Conservation (phyloP, 2,113 vertebrate genomes). For the Protomyctophum bolini region DNA sequence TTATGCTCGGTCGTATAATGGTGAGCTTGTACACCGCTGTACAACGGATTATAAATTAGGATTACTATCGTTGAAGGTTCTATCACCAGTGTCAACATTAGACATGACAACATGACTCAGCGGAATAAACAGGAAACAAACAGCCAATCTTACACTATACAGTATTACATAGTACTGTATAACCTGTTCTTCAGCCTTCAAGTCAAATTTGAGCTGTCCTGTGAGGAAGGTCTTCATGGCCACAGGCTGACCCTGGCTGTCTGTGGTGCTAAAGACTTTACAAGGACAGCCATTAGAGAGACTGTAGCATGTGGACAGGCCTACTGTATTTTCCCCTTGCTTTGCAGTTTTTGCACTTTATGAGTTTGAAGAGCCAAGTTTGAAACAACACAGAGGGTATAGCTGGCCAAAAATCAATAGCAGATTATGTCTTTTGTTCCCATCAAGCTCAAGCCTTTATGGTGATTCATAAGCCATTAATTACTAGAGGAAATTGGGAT, state of each 20-base stretch:
- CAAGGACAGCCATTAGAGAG: not conserved
- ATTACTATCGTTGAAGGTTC: not conserved
- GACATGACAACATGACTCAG: not conserved
- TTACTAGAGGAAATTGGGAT: too few species aligned
- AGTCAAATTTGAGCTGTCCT: not conserved
- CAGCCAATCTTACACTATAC: not conserved
- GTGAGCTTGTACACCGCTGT: too few species aligned
- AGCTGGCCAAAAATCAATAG: not conserved
- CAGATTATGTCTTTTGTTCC: not conserved
- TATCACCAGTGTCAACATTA: not conserved
- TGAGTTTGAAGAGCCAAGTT: not conserved
- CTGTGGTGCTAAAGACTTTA: constrained; percentile 9
- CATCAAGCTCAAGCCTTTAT: not conserved
- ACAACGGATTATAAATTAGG: too few species aligned
- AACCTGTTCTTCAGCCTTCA: too few species aligned
- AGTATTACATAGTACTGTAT: too few species aligned
- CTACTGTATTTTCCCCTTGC: not conserved
- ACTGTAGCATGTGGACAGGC: not conserved
- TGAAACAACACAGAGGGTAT: not conserved
- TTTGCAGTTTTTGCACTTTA: not conserved
- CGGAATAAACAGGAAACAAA: not conserved
- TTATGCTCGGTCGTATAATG: too few species aligned
- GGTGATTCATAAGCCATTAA: too few species aligned
- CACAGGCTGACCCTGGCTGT: not conserved
- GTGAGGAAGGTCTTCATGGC: not conserved